These are phyloP conservation scores for Xiphydria camelus DNA, from an alignment of 2,888 invertebrate genomes.

Conservation along the genomic window DNA sequence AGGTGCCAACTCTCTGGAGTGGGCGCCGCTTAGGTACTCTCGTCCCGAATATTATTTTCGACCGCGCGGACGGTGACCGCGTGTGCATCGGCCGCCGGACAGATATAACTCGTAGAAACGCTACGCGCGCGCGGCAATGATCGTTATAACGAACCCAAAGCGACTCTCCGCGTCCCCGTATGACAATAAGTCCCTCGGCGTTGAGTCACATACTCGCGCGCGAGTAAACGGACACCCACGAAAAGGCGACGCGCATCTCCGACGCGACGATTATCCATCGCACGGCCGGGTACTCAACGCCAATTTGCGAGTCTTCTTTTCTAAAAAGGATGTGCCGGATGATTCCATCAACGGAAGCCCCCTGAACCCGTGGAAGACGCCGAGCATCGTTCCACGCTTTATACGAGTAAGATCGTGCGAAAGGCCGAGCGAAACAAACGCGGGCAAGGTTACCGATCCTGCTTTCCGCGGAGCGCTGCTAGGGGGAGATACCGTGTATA, in stretches of 20 bases:
- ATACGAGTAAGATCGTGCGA: too few species aligned
- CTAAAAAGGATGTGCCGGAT: conserved; percentile 41
- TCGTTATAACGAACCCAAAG: conserved; percentile 4
- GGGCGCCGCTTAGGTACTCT: too few species aligned
- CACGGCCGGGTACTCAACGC: conserved; percentile 28
- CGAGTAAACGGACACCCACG: conserved; percentile 29
- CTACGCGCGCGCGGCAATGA: conserved; percentile 10
- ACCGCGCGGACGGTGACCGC: conserved; percentile 20
- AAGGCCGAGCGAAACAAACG: too few species aligned
- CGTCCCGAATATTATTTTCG: too few species aligned
- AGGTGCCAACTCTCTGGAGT: too few species aligned
- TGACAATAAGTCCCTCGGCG: conserved; percentile 15
- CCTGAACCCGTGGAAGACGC: too few species aligned
- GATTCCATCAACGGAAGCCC: too few species aligned
- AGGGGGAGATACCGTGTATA: too few species aligned
- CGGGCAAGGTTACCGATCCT: too few species aligned
- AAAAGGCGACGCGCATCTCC: conserved; percentile 9
- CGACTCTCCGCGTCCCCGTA: conserved; percentile 14
- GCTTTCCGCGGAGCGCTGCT: too few species aligned
- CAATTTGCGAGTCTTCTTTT: conserved; percentile 34
- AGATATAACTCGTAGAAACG: conserved; percentile 10
- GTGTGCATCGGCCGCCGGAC: too few species aligned
- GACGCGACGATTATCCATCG: not conserved
- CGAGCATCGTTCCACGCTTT: too few species aligned
- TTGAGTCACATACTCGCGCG: conserved; percentile 29